phyloP scores from a whole-genome alignment of 2,797 vertebrate genomes.

The Florisuga fusca region DNA sequence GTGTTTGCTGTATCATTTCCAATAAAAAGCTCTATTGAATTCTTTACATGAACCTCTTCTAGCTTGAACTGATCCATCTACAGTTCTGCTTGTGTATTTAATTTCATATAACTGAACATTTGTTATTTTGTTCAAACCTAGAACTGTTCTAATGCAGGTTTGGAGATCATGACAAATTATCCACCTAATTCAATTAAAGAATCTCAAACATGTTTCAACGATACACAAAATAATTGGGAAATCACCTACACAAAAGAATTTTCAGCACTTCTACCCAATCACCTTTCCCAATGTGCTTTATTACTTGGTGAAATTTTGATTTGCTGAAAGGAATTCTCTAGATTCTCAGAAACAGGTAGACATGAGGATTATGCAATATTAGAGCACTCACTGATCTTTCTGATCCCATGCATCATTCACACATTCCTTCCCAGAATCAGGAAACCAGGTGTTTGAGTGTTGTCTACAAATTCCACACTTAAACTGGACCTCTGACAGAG shows the following conservation, averaged over 20 bases:
- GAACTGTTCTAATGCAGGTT: neutral
- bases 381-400: neutral
- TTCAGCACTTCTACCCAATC: neutral
- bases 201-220: neutral
- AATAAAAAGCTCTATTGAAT: neutral
- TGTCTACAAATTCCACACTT: neutral
- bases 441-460: neutral
- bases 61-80: neutral
- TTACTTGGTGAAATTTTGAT: neutral
- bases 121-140: neutral
- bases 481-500: neutral
- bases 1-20: neutral
- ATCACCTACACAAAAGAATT: neutral
- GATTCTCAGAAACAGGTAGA: neutral
- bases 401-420: neutral
- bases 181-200: neutral
- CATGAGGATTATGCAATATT: neutral
- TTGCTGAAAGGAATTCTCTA: neutral
- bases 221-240: neutral
- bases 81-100: neutral
- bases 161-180: constrained; percentile 5
- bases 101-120: neutral
- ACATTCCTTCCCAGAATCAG: neutral
- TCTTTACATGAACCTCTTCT: neutral
- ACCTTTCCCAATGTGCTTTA: neutral